A percentile compares a stretch with the other conserved stretches of the same genome.
Evolutionary conservation across 2,888 invertebrate species (phyloP).

Genomic region (Ennomos erosarius): DNA sequence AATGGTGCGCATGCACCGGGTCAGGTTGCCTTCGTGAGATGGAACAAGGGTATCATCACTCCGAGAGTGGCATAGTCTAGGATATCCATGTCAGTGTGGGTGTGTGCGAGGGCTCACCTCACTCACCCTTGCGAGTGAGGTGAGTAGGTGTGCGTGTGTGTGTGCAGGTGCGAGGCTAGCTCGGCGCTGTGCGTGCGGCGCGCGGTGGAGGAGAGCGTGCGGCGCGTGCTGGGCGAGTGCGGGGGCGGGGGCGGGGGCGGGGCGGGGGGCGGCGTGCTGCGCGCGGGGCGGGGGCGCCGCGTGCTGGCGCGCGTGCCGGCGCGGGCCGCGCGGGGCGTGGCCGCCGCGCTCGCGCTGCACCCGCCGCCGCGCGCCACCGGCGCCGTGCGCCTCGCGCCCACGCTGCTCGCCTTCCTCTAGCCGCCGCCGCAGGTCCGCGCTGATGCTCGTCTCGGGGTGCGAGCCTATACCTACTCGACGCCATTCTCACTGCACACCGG

Average conservation of each 20-base stretch:
- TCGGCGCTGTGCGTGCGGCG: constrained; percentile 31
- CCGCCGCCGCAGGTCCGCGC: too few species aligned
- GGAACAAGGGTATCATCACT: too few species aligned
- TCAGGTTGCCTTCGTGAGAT: too few species aligned
- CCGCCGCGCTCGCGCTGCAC: constrained; percentile 7
- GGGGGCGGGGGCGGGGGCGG: constrained; percentile 45
- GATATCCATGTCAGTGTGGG: too few species aligned
- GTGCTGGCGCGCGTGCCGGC: constrained; percentile 46
- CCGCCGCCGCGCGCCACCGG: too few species aligned
- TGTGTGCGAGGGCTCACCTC: too few species aligned
- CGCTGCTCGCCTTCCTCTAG: constrained; percentile 25
- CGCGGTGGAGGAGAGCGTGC: constrained; percentile 31
- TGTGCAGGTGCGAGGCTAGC: constrained; percentile 43
- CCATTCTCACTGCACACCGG: too few species aligned
- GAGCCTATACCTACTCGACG: too few species aligned
- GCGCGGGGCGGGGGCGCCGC: constrained; percentile 47
- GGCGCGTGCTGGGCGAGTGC: constrained; percentile 46
- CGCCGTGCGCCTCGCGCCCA: constrained; percentile 13
- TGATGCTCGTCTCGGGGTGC: too few species aligned
- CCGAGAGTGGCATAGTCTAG: too few species aligned
- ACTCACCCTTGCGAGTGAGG: too few species aligned
- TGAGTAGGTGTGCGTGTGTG: constrained; percentile 32
- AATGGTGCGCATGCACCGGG: too few species aligned
- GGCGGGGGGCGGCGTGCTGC: constrained; percentile 48
- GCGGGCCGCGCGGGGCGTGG: constrained; percentile 44